Percentiles rank a stretch among this genome's conserved stretches.
Conservation (phyloP, 2,797 vertebrate genomes). For the Balearica regulorum region DNA sequence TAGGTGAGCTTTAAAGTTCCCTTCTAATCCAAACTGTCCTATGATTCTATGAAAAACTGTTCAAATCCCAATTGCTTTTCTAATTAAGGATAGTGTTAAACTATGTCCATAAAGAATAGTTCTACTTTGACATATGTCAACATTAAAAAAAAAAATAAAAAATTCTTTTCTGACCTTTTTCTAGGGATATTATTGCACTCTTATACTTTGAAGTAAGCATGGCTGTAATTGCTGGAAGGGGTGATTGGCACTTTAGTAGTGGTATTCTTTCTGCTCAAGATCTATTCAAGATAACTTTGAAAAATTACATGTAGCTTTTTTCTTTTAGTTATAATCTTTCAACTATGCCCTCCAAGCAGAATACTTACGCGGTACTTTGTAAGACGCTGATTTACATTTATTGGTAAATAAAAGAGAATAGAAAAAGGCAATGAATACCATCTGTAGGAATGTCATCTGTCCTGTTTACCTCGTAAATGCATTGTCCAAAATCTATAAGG, state of each 20-base stretch:
- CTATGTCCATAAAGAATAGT: not conserved
- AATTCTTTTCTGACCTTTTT: not conserved
- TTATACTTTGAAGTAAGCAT: not conserved
- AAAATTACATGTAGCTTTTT: not conserved
- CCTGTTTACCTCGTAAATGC: not conserved
- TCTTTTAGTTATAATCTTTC: not conserved
- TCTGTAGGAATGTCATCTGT: not conserved
- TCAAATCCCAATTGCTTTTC: not conserved
- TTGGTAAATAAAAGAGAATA: not conserved
- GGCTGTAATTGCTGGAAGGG: not conserved
- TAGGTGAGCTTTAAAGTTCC: too few relatives aligned
- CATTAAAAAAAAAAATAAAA: not conserved
- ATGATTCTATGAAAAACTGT: not conserved
- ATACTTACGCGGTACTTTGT: not conserved
- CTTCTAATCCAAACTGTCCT: too few relatives aligned
- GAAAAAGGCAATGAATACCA: not conserved
- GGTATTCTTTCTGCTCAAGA: not conserved
- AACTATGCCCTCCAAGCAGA: not conserved
- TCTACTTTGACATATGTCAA: not conserved
- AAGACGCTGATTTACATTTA: not conserved
- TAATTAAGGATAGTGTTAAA: not conserved
- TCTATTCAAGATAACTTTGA: not conserved
- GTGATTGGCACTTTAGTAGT: not conserved
- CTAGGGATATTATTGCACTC: not conserved
- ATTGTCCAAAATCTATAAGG: not conserved